Evolutionary conservation across 2,113 vertebrate genomes (phyloP).

Genomic region (Syngnathus typhle): DNA sequence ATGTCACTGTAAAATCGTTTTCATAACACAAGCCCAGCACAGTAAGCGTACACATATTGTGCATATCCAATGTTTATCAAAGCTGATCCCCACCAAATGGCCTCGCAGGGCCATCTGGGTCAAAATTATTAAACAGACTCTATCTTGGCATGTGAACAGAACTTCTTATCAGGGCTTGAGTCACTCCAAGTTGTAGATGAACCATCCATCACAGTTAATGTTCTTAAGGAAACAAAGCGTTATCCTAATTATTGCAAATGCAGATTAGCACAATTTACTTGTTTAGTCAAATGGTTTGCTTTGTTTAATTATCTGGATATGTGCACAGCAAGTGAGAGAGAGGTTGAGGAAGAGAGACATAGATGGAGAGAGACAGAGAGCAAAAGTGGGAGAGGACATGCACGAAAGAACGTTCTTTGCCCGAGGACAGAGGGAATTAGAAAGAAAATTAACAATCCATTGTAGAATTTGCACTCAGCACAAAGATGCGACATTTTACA

Average conservation of each 20-base stretch:
- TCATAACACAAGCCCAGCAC: slow-evolving; percentile 23
- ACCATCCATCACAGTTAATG: slow-evolving; percentile 66
- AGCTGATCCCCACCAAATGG: slow-evolving; percentile 28
- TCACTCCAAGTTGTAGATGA: slow-evolving; percentile 43
- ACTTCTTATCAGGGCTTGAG: slow-evolving; percentile 33
- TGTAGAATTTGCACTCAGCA: slow-evolving; percentile 62
- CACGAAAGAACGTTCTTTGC: slow-evolving; percentile 59
- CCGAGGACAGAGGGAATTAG: slow-evolving; percentile 67
- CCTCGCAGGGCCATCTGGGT: slow-evolving; percentile 24
- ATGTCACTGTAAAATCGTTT: slow-evolving; percentile 15
- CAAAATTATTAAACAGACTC: slow-evolving; percentile 47
- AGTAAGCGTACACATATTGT: slow-evolving; percentile 29
- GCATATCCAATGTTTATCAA: slow-evolving; percentile 23
- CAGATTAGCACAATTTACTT: slow-evolving; percentile 68
- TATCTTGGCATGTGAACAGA: slow-evolving; percentile 29
- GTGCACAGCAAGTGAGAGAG: slow-evolving; percentile 42
- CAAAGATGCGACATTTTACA: slow-evolving; percentile 49
- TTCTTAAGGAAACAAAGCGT: slow-evolving; percentile 58
- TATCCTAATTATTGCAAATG: slow-evolving; percentile 67
- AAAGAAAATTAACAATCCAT: slow-evolving; percentile 65
- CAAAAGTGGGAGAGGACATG: slow-evolving; percentile 45
- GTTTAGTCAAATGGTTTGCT: slow-evolving; percentile 69
- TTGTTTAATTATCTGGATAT: slow-evolving; percentile 70
- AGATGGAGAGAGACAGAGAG: slow-evolving; percentile 22
- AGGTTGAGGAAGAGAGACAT: slow-evolving; percentile 35